A percentile compares a stretch with the other conserved stretches of the same genome.
These are phyloP conservation scores for Callospermophilus lateralis DNA, from an alignment of 2,113 vertebrate genomes.

Conservation along the genomic window DNA sequence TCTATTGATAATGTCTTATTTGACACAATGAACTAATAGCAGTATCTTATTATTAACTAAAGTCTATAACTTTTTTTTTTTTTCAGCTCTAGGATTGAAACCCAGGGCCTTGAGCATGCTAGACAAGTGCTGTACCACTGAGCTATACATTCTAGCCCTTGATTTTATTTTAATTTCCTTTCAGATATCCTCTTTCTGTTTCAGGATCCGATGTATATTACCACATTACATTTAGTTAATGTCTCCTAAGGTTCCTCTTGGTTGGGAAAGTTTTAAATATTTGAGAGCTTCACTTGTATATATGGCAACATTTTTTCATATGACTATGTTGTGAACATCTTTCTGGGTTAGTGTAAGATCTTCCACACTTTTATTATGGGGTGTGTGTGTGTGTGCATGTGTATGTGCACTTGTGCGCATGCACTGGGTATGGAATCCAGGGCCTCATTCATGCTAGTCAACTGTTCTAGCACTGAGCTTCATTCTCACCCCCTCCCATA, in stretches of 20 bases:
- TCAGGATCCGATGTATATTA: no score
- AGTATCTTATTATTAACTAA: neutral
- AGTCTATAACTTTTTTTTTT: neutral
- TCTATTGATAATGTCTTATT: neutral
- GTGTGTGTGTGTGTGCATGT: neutral
- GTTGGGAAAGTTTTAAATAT: neutral
- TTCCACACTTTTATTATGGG: neutral
- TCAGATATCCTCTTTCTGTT: neutral
- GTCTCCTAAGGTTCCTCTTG: neutral
- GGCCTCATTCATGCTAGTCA: neutral
- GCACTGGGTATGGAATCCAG: neutral
- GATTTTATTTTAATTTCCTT: constrained; percentile 8
- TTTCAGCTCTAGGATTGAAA: neutral
- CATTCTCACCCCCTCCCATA: no score
- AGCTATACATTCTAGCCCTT: neutral
- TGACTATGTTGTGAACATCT: neutral
- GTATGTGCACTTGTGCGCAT: no score
- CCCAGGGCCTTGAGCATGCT: no score
- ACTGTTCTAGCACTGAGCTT: neutral
- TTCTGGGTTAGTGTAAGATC: neutral
- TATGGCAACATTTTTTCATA: neutral
- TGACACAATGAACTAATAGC: neutral
- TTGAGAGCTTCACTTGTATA: neutral
- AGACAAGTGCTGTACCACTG: neutral
- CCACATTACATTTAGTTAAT: neutral